Evolutionary conservation across 2,888 invertebrate species (phyloP).

Genomic region (Dryadula phaetusa): DNA sequence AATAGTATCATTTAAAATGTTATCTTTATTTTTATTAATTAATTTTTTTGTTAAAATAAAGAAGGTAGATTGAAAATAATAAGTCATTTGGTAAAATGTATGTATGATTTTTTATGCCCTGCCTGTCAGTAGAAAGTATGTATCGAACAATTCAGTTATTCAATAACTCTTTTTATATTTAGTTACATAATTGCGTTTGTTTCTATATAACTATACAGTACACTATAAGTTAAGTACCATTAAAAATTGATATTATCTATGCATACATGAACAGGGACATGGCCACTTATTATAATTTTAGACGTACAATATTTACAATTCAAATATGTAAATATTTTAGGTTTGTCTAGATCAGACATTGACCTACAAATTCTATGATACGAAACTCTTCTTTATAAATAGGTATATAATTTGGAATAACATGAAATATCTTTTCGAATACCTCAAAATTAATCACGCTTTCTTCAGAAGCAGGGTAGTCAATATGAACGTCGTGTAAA

Average conservation of each 20-base stretch:
- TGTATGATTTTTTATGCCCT: not conserved
- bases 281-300: not conserved
- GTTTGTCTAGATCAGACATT: not conserved
- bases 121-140: slow-evolving; percentile 9
- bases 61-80: no score
- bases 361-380: not conserved
- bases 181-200: not conserved
- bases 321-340: not conserved
- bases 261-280: not conserved
- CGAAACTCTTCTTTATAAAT: not conserved
- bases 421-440: no score
- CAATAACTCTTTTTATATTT: not conserved
- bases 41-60: no score
- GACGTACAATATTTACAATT: not conserved
- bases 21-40: no score
- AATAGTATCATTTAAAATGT: no score
- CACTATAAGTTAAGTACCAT: not conserved
- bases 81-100: no score
- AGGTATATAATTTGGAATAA: no score
- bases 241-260: not conserved
- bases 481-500: no score
- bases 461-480: no score
- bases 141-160: not conserved
- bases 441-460: no score
- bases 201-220: no score